A percentile compares a stretch with the other conserved stretches of the same genome.
Evolutionary conservation across 1,140 invertebrate species (phyloP).

Genomic region (Neuroterus valhalla): DNA sequence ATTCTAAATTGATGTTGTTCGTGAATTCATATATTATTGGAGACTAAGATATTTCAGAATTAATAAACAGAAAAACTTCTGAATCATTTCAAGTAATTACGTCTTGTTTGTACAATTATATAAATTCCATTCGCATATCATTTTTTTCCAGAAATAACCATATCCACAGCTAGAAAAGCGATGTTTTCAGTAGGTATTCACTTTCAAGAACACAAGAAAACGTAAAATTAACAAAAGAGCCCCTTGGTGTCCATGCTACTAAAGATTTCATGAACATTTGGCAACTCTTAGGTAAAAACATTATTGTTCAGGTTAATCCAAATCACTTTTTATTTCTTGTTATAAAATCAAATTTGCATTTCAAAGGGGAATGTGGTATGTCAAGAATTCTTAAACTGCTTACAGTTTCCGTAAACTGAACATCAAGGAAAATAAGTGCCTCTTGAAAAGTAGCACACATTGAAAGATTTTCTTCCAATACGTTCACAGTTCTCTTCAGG

Average conservation of each 20-base stretch:
- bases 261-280: conserved; percentile 3
- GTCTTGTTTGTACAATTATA: too few species aligned
- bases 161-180: too few species aligned
- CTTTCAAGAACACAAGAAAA: conserved; percentile 4
- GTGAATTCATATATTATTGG: too few species aligned
- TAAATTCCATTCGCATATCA: too few species aligned
- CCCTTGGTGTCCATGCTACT: background rate
- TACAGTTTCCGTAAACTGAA: background rate
- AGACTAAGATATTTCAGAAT: too few species aligned
- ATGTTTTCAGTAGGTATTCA: background rate
- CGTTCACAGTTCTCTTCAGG: background rate
- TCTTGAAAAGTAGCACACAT: too few species aligned
- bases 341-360: background rate
- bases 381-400: background rate
- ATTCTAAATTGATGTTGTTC: too few species aligned
- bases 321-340: conserved; percentile 4
- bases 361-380: background rate
- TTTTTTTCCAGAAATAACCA: too few species aligned
- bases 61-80: too few species aligned
- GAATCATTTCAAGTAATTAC: too few species aligned
- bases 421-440: background rate
- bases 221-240: conserved; percentile 16
- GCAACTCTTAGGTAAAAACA: background rate
- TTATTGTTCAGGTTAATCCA: conserved; percentile 8
- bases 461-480: too few species aligned